Evolutionary conservation across 2,888 invertebrate genomes (phyloP), one percentile per base, ranked within the genome.

Genomic region (Amorpha juglandis): DNA sequence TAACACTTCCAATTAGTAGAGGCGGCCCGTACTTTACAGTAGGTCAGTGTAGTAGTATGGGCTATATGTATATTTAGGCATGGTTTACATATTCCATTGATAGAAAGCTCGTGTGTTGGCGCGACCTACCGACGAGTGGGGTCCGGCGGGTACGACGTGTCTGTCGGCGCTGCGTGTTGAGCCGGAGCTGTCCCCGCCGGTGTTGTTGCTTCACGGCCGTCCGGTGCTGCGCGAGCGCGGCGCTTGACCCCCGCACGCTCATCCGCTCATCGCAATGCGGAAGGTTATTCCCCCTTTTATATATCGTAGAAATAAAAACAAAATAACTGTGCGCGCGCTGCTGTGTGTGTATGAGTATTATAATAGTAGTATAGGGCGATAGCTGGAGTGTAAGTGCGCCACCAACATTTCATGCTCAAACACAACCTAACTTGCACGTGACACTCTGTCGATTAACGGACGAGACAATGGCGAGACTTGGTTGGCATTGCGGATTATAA

Each of bases 81-180:
- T 35, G 4, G 19, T 64, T 48, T 27, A 35, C 6, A 35, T 45
- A 27, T 62, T 21, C 63, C 14, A 33, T 58, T 76, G 78, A 6
- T 85, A 95, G 95, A 95, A 95, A 85, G 92, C 96, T 1, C 94
- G 94, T 38, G 91, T 94, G 63, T 87, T 97, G 50, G 79, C 96
- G 2, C 95, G 95, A 21, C 96, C 96, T 0, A 96, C 96, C 0
- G 94, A 95, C 1, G 96, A 96, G 72, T 97, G 97, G 97, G 96
- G 96, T 50, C 95, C 94, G 0, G 94, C 94, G 95, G 95, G 96
- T 0, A 90, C 67, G 76, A 70, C 71, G 91, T 72, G 95, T 33
- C 94, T 94, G 67, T 95, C 95, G 94, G 95, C 95, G 63, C 94
- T 95, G 19, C 94, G 94, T 88, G 92, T 69, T 14, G 90, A 83